Evolutionary conservation across 2,113 vertebrate species (phyloP).

Genomic region (Rhipidura dahli): DNA sequence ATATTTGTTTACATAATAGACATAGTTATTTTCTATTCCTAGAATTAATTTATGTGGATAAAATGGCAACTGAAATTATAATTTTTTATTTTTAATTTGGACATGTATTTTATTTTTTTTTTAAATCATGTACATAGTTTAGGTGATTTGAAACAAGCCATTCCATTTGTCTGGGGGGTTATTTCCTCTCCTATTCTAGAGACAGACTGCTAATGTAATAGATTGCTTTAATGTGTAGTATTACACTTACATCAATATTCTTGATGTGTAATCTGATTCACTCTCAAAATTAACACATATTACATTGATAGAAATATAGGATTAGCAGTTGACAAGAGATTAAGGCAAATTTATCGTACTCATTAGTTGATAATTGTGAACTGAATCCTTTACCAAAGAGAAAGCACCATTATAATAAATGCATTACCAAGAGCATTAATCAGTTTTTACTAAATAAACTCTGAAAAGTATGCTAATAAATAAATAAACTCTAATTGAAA

Average conservation of each 20-base stretch:
- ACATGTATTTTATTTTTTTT: neutral
- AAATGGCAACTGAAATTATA: neutral
- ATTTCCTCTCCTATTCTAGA: neutral
- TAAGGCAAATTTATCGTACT: neutral
- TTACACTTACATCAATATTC: neutral
- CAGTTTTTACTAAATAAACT: slow-evolving; percentile 12
- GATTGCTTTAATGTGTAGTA: neutral
- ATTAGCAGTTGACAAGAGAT: slow-evolving; percentile 17
- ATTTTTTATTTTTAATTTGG: neutral
- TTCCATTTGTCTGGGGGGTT: neutral
- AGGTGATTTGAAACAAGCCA: neutral
- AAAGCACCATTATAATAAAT: neutral
- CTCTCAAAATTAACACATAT: neutral
- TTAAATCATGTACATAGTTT: neutral
- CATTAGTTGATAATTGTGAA: neutral
- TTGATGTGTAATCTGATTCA: neutral
- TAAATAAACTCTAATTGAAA: neutral
- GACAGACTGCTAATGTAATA: neutral
- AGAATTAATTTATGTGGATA: neutral
- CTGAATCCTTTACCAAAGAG: neutral
- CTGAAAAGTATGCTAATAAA: neutral
- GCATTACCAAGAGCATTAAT: neutral
- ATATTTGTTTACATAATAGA: neutral
- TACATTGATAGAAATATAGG: neutral
- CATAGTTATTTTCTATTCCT: neutral